Evolutionary conservation across 2,113 vertebrate genomes (phyloP).

Genomic region (Phaethornis superciliosus): DNA sequence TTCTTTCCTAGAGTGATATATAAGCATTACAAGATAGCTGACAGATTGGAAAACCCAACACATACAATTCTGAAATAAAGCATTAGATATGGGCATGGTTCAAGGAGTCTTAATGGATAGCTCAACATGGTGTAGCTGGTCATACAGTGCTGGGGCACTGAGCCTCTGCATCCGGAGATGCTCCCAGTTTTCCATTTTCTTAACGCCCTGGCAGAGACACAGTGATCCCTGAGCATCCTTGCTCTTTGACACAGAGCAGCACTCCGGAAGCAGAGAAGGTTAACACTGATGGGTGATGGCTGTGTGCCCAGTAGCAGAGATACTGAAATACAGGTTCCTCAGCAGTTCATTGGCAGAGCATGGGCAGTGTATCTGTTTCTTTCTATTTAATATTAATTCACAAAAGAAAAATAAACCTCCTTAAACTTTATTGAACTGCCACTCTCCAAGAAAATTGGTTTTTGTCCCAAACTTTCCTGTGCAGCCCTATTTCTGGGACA

Average conservation of each 20-base stretch:
- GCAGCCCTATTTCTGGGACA: background rate
- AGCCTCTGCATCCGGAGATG: background rate
- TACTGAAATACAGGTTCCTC: background rate
- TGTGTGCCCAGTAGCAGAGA: background rate
- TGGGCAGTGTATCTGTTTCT: background rate
- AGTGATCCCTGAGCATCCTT: background rate
- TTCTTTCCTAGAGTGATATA: background rate
- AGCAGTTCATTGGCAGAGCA: background rate
- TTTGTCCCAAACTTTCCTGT: background rate
- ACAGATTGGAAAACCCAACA: background rate
- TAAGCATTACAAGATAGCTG: background rate
- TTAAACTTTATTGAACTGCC: background rate
- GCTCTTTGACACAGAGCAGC: background rate
- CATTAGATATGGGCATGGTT: background rate
- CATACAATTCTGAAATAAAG: background rate
- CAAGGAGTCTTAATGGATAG: background rate
- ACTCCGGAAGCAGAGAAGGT: background rate
- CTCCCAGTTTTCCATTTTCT: background rate
- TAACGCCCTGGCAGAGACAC: background rate
- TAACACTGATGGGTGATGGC: background rate
- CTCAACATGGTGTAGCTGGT: background rate
- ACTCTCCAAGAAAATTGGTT: background rate
- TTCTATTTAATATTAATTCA: background rate
- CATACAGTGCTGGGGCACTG: background rate
- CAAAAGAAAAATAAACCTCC: background rate